Conservation (phyloP, 2,113 vertebrate genomes). For the Sminthopsis crassicaudata region DNA sequence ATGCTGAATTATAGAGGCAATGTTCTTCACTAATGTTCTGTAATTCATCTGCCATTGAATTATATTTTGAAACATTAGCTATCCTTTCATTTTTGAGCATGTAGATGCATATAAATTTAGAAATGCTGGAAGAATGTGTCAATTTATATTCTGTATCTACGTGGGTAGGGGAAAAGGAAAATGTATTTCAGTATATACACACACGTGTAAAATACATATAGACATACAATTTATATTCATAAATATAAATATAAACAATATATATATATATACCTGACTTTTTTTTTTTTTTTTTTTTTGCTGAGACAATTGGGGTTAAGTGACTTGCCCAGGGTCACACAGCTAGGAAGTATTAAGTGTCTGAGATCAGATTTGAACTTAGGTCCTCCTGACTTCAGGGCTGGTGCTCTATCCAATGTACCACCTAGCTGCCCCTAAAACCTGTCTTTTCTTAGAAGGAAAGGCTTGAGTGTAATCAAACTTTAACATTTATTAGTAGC, state of each 20-base stretch:
- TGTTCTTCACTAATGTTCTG: not conserved
- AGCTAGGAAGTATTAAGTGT: no score
- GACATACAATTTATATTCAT: no score
- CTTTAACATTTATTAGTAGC: conserved; percentile 26
- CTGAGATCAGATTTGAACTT: no score
- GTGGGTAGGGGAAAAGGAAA: conserved; percentile 9
- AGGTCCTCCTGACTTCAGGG: no score
- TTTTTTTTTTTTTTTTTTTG: no score
- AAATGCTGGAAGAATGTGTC: conserved; percentile 43
- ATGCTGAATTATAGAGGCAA: not conserved
- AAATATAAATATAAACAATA: no score
- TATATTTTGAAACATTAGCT: conserved; percentile 37
- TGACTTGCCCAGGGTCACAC: no score
- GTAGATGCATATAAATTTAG: conserved; percentile 33
- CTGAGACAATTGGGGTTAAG: no score
- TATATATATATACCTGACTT: no score
- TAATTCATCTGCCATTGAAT: conserved; percentile 22
- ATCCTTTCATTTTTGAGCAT: conserved; percentile 16
- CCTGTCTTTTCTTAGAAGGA: not conserved
- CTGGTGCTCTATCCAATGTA: no score
- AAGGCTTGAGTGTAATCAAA: not conserved
- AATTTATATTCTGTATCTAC: conserved; percentile 49
- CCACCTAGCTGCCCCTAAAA: not conserved
- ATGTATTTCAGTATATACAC: not conserved
- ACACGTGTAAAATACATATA: no score